A percentile compares a stretch with the other conserved stretches of the same genome.
phyloP scores from a whole-genome alignment of 2,888 invertebrate genomes.

The Brenthis daphne region DNA sequence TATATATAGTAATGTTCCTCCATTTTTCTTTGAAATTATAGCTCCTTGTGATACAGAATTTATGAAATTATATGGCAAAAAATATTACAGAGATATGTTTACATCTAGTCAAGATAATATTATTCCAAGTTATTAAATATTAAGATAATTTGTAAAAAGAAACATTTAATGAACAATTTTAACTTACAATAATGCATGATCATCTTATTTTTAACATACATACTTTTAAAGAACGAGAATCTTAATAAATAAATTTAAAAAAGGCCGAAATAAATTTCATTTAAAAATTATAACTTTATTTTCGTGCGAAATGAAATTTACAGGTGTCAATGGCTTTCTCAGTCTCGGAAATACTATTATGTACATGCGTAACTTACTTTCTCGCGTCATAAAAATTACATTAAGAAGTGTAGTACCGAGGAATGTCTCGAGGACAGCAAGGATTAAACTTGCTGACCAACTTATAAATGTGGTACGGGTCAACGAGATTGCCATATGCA shows the following conservation, averaged over 20 bases:
- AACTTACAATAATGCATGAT: too few species aligned
- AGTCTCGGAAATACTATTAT: slow-evolving; percentile 2
- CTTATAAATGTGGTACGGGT: slow-evolving; percentile 68
- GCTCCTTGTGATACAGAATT: slow-evolving; percentile 58
- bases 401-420: slow-evolving; percentile 48
- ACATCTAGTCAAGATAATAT: slow-evolving; percentile 14
- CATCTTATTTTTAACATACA: too few species aligned
- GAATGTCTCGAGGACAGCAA: slow-evolving; percentile 56
- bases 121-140: not conserved
- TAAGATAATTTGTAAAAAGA: not conserved
- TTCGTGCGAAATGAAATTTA: slow-evolving; percentile 8
- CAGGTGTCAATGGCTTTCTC: slow-evolving; percentile 25
- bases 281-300: slow-evolving; percentile 1
- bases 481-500: slow-evolving; percentile 66
- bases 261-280: not conserved
- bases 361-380: slow-evolving; percentile 35
- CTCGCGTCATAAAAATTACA: slow-evolving; percentile 44
- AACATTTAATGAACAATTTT: too few species aligned
- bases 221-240: too few species aligned
- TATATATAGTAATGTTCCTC: slow-evolving; percentile 58
- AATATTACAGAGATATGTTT: slow-evolving; percentile 46
- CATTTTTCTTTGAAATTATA: slow-evolving; percentile 66
- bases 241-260: slow-evolving; percentile 5
- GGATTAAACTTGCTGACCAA: slow-evolving; percentile 70
- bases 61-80: slow-evolving; percentile 51